Evolutionary conservation across 2,797 vertebrate genomes (phyloP), one percentile per base, ranked within the genome.

Genomic region (Psittacula echo): DNA sequence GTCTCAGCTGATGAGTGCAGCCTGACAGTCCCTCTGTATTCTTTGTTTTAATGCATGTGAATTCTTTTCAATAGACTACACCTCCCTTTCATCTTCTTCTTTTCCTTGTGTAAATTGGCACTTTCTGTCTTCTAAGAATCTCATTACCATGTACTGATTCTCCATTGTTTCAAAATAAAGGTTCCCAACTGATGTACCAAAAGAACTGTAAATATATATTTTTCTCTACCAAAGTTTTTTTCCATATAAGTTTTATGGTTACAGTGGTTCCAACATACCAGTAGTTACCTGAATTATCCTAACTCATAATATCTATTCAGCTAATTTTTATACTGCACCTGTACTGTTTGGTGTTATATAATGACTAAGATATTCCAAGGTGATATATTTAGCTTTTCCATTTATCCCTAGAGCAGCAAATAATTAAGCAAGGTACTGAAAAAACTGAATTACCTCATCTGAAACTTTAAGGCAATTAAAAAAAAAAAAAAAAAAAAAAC

Each of bases 91-190:
- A 97, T 97, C 92, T 97, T 87, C 64, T 26, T 90, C 76, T 96
- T 95, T 97, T 95, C 75, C 87, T 86, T 87, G 82, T 90, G 83
- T 93, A 98, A 97, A 97, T 96, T 98, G 97, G 94, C 96, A 98
- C 74, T 96, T 97, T 97, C 96, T 98, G 92, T 98, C 97, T 96
- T 97, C 96, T 80, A 95, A 87, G 86, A 95, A 95, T 96, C 97
- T 98, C 97, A 97, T 97, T 97, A 97, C 68, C 65, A 95, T 85
- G 62, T 89, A 95, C 34, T 30, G 39, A 97, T 97, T 97, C 94
- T 96, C 94, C 77, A 87, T 74, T 66, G 78, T 87, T 96, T 97
- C 94, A 54, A 77, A 96, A 92, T 90, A 96, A 97, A 97, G 45
- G 41, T 88, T 75, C 61, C 85, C 88, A 97, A 92, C 75, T 68